A percentile compares a stretch with the other conserved stretches of the same genome.
Evolutionary conservation across 2,797 vertebrate species (phyloP).

Genomic region (Amblyraja radiata): DNA sequence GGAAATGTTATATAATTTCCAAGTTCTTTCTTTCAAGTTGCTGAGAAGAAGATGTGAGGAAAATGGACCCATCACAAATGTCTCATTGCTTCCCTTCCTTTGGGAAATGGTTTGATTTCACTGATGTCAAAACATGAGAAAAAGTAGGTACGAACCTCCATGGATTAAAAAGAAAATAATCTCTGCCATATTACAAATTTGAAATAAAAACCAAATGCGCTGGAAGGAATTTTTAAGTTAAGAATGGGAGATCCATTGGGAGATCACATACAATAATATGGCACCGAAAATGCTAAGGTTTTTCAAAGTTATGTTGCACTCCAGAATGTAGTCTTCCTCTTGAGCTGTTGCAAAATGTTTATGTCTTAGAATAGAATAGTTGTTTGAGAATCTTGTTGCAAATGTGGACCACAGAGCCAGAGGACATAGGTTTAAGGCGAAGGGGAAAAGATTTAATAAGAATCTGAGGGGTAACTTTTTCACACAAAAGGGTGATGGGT

Average conservation of each 20-base stretch:
- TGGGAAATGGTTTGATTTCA: neutral
- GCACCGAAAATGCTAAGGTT: neutral
- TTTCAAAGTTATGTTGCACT: neutral
- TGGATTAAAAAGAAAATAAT: neutral
- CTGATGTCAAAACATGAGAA: neutral
- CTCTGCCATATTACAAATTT: neutral
- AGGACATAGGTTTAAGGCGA: too few species aligned
- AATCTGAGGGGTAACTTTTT: too few species aligned
- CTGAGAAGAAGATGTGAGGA: neutral
- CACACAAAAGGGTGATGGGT: too few species aligned
- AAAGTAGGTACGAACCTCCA: neutral
- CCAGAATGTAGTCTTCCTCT: neutral
- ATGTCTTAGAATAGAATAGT: neutral
- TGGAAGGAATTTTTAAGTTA: neutral
- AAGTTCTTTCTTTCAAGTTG: neutral
- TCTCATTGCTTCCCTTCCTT: neutral
- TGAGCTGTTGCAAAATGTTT: neutral
- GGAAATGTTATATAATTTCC: neutral
- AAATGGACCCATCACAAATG: neutral
- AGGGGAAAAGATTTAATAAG: too few species aligned
- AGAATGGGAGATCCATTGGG: neutral
- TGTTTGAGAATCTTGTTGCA: neutral
- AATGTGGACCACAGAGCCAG: neutral
- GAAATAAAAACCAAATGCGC: neutral
- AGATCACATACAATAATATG: neutral